Conservation (phyloP, 2,113 vertebrate genomes). For the Regulus satrapa region DNA sequence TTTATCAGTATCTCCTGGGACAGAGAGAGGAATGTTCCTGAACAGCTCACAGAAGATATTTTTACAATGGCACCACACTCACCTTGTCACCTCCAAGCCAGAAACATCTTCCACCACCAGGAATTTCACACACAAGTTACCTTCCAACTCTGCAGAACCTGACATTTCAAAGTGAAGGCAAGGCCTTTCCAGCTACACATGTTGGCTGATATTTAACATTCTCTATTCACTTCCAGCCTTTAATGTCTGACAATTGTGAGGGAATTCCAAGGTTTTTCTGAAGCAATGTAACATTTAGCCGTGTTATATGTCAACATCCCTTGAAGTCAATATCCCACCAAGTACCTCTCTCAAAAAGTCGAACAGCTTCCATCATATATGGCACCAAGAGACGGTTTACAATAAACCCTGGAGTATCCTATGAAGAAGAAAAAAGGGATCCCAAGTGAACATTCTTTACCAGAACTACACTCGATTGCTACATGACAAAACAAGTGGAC, state of each 20-base stretch:
- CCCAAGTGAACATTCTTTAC: neutral
- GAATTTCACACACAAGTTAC: neutral
- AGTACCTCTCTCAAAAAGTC: conserved; percentile 89
- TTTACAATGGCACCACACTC: neutral
- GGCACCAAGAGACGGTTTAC: conserved; percentile 95
- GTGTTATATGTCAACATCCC: neutral
- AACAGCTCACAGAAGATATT: neutral
- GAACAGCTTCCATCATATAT: conserved; percentile 87
- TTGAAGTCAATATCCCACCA: neutral
- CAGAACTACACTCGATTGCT: neutral
- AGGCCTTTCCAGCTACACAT: neutral
- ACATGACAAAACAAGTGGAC: neutral
- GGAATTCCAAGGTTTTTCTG: neutral
- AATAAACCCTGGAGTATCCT: conserved; percentile 96
- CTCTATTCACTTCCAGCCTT: neutral
- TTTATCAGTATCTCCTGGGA: neutral
- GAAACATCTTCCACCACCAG: neutral
- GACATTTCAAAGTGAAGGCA: neutral
- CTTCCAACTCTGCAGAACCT: neutral
- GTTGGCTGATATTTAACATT: neutral
- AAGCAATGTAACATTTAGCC: neutral
- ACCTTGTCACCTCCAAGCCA: neutral
- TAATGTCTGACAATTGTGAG: neutral
- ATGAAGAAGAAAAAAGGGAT: neutral
- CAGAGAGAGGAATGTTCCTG: neutral